Evolutionary conservation across 23 tunicate species (phyloP).

Genomic region (Halocynthia aurantium): DNA sequence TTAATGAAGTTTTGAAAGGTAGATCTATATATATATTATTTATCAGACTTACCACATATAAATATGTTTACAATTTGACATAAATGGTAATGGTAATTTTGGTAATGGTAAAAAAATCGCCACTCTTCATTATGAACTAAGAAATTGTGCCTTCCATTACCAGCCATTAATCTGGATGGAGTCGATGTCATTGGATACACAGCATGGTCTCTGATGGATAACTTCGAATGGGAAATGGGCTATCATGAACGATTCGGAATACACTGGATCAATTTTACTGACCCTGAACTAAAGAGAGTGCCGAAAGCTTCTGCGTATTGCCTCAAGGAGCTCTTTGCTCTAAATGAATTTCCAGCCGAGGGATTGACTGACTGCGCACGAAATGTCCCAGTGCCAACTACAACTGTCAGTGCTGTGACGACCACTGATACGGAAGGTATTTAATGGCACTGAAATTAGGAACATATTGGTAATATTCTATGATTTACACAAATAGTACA

Average conservation of each 20-base stretch:
- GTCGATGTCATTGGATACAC: conserved; percentile 95
- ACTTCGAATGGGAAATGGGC: conserved; percentile 97
- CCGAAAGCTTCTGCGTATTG: conserved; percentile 73
- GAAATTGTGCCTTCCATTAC: not conserved
- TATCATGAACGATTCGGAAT: conserved; percentile 87
- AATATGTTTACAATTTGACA: no score
- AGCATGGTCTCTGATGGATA: conserved; percentile 99
- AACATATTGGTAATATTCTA: no score
- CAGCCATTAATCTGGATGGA: conserved; percentile 61
- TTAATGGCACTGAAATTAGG: no score
- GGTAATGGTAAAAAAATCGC: no score
- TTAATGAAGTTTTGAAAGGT: conserved; percentile 92
- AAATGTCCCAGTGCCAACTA: conserved; percentile 11
- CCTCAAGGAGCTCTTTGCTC: conserved; percentile 41
- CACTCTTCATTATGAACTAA: no score
- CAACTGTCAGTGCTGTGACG: conserved; percentile 10
- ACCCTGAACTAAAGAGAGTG: conserved; percentile 60
- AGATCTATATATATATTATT: no score
- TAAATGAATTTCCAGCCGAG: conserved; percentile 30
- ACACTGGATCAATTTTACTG: conserved; percentile 79
- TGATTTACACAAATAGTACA: no score
- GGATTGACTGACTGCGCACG: conserved; percentile 33
- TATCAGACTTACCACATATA: no score
- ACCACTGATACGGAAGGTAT: no score
- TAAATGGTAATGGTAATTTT: no score